Evolutionary conservation across 2,797 vertebrate genomes (phyloP).

Genomic region (Nothura maculosa): DNA sequence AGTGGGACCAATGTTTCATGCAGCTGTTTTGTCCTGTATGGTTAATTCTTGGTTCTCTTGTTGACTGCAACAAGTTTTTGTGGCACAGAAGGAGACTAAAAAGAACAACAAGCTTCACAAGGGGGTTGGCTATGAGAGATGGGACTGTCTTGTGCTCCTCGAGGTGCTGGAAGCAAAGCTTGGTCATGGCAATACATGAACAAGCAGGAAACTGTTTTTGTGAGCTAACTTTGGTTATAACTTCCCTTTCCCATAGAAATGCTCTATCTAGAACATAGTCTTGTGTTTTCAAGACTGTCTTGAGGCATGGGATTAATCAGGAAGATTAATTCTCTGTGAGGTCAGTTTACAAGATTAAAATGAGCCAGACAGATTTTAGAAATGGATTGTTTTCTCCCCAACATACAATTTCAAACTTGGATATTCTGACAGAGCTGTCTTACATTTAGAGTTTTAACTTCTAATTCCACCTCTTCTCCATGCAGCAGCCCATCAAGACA

Average conservation of each 20-base stretch:
- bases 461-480: not conserved
- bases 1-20: conserved; percentile 46
- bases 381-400: not conserved
- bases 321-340: not conserved
- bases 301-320: conserved; percentile 17
- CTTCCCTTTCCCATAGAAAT: not conserved
- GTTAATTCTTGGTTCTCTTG: conserved; percentile 33
- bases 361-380: not conserved
- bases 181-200: not conserved
- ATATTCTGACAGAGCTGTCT: not conserved
- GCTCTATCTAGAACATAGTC: rapidly evolving
- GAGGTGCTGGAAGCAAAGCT: not conserved
- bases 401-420: not conserved
- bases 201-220: not conserved
- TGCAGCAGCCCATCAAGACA: not conserved
- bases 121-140: not conserved
- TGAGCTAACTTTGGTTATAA: not conserved
- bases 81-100: not conserved
- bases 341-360: conserved; percentile 1
- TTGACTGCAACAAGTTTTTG: conserved; percentile 35
- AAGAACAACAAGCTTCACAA: conserved; percentile 7
- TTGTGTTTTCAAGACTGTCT: conserved; percentile 11
- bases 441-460: not conserved
- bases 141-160: not conserved
- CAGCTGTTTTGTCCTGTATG: conserved; percentile 39